Evolutionary conservation across 1,140 invertebrate genomes (phyloP).

Genomic region (Holotrichia oblita): DNA sequence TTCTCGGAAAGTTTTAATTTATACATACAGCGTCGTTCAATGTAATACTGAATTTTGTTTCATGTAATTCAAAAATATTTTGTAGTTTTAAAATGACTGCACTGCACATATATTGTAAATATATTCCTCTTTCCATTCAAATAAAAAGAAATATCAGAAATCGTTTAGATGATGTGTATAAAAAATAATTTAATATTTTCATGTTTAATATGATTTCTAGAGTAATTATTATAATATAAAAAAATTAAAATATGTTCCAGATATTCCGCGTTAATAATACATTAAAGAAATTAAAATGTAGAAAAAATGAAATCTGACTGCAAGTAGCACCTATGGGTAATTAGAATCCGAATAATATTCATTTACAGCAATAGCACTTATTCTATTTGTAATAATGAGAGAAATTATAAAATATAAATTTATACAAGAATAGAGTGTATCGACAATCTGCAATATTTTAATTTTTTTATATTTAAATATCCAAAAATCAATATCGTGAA

Average conservation of each 20-base stretch:
- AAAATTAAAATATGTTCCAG: constrained; percentile 26
- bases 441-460: constrained; percentile 13
- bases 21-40: no score
- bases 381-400: neutral
- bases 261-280: neutral
- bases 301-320: neutral
- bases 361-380: constrained; percentile 12
- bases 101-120: constrained; percentile 3
- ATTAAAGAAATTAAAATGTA: neutral
- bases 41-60: no score
- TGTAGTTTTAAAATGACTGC: neutral
- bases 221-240: neutral
- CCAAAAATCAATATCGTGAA: neutral
- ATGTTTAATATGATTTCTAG: neutral
- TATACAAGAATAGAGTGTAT: neutral
- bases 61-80: constrained; percentile 5
- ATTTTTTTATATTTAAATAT: constrained; percentile 15
- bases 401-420: neutral
- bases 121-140: no score
- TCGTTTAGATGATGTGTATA: neutral
- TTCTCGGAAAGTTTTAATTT: no score
- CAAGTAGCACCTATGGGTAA: neutral
- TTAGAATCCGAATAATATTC: neutral
- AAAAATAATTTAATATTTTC: neutral
- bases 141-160: neutral